Percentiles rank a stretch among this genome's conserved stretches.
phyloP scores from a whole-genome alignment of 2,888 invertebrate species.

The Helicoverpa assulta region DNA sequence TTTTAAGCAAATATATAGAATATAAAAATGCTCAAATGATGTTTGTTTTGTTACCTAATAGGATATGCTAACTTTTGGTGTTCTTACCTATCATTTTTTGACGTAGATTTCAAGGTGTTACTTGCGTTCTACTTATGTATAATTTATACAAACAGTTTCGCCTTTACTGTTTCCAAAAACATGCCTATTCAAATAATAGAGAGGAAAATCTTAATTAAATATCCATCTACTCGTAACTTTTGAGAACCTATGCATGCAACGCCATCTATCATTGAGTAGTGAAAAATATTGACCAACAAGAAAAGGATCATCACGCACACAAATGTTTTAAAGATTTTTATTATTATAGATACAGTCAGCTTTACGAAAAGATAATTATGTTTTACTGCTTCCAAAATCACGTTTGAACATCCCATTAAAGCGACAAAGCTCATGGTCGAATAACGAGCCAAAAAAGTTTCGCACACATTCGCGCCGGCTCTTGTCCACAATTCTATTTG shows the following conservation, averaged over 20 bases:
- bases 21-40: background rate
- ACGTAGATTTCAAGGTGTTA: background rate
- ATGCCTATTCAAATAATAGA: background rate
- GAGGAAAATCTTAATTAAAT: background rate
- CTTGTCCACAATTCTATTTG: slow-evolving; percentile 88
- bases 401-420: slow-evolving; percentile 64
- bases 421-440: slow-evolving; percentile 74
- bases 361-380: slow-evolving; percentile 37
- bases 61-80: no score
- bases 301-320: slow-evolving; percentile 21
- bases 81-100: background rate
- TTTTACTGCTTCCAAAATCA: slow-evolving; percentile 51
- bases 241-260: slow-evolving; percentile 49
- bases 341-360: background rate
- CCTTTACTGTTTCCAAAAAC: no score
- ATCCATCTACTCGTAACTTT: background rate
- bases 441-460: slow-evolving; percentile 83
- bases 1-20: background rate
- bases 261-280: slow-evolving; percentile 67
- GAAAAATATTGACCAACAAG: slow-evolving; percentile 12
- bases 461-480: slow-evolving; percentile 81
- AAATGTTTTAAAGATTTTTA: slow-evolving; percentile 3
- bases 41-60: background rate
- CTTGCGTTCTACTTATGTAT: background rate
- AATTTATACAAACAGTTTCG: no score